These are phyloP conservation scores for Drosophila rhopaloa DNA, from an alignment of 1,140 invertebrate species.

Conservation along the genomic window DNA sequence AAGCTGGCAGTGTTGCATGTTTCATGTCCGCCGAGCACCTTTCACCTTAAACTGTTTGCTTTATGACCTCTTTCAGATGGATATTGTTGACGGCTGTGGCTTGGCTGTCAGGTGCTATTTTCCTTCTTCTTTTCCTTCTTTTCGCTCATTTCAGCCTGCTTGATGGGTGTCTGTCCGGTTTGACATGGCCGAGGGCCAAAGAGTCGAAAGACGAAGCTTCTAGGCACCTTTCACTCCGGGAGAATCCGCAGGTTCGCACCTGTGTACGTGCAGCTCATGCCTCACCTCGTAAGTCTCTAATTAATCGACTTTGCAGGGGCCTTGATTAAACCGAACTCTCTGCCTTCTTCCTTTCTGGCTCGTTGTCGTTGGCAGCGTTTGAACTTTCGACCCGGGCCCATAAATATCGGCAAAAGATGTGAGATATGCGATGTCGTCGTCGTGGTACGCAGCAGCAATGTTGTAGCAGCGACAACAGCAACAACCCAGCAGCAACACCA, in stretches of 20 bases:
- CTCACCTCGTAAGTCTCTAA: conserved; percentile 66
- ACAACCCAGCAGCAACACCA: not conserved
- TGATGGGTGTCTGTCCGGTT: conserved; percentile 33
- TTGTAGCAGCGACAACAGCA: not conserved
- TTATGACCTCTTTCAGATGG: conserved; percentile 74
- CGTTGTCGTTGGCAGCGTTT: conserved; percentile 43
- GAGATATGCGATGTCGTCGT: conserved; percentile 59
- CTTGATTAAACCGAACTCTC: conserved; percentile 65
- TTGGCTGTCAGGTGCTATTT: conserved; percentile 58
- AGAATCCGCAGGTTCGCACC: conserved; percentile 35
- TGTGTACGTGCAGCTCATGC: conserved; percentile 34
- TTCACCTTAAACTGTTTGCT: conserved; percentile 81
- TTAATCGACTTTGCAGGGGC: conserved; percentile 61
- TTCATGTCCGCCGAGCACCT: conserved; percentile 67
- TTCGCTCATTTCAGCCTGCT: conserved; percentile 14
- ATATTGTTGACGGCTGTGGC: conserved; percentile 44
- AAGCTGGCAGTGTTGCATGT: conserved; percentile 25
- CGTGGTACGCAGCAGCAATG: conserved; percentile 22
- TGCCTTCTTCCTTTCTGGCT: conserved; percentile 5
- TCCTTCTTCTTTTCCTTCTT: not conserved
- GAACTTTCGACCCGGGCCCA: conserved; percentile 73
- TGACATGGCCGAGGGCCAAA: conserved; percentile 42
- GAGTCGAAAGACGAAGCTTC: conserved; percentile 18
- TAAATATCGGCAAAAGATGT: conserved; percentile 77
- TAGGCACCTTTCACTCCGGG: conserved; percentile 52